Percentiles rank a stretch among this genome's conserved stretches.
Conservation (phyloP, 2,888 invertebrate genomes). For the Amphipyra tragopoginis region DNA sequence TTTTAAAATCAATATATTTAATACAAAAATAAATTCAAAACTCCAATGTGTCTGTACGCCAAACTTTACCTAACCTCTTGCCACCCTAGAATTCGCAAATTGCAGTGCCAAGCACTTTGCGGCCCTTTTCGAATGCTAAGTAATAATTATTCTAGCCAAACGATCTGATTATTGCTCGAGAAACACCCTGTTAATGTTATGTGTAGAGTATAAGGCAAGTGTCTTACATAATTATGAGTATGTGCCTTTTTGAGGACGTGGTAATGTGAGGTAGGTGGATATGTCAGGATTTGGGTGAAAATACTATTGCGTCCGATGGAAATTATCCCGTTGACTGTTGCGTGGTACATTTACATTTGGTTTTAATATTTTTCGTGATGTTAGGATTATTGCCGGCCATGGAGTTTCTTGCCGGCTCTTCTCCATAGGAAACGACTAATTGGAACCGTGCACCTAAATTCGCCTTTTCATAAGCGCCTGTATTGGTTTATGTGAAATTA, state of each 20-base stretch:
- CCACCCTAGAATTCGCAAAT: constrained; percentile 58
- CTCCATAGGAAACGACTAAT: no score
- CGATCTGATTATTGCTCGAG: constrained; percentile 56
- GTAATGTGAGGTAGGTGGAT: not conserved
- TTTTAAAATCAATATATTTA: no score
- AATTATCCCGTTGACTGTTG: no score
- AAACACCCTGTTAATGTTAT: constrained; percentile 43
- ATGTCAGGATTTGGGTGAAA: not conserved
- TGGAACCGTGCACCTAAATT: no score
- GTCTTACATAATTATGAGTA: constrained; percentile 26
- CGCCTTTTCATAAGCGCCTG: no score
- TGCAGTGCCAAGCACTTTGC: constrained; percentile 62
- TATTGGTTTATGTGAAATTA: no score
- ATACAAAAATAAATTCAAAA: not conserved
- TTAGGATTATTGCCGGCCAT: no score
- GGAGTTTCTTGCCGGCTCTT: no score
- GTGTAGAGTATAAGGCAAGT: constrained; percentile 3
- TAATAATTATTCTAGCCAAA: constrained; percentile 58
- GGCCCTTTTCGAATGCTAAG: constrained; percentile 57
- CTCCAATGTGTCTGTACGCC: constrained; percentile 33
- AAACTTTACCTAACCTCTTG: constrained; percentile 51
- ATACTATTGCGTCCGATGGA: no score
- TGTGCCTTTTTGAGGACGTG: constrained; percentile 1
- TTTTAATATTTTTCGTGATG: no score
- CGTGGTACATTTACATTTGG: no score